A percentile compares a stretch with the other conserved stretches of the same genome.
Evolutionary conservation across 2,888 invertebrate genomes (phyloP).

Genomic region (Platycnemis pennipes): DNA sequence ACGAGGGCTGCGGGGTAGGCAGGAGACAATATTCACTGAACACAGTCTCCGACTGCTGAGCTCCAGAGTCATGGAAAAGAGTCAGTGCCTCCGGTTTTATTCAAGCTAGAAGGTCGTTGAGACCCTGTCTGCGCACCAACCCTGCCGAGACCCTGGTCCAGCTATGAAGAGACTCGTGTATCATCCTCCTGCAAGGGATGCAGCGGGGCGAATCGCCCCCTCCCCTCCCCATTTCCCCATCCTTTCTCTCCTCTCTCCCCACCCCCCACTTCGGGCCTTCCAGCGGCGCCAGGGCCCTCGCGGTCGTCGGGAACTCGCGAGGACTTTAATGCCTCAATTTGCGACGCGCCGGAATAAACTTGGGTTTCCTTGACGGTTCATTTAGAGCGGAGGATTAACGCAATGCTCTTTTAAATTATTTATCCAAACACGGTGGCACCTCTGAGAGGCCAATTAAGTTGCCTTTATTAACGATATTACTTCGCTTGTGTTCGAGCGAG

Average conservation of each 20-base stretch:
- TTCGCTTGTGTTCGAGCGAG: background rate
- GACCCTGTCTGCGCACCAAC: background rate
- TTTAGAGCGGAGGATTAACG: slow-evolving; percentile 35
- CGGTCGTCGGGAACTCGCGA: slow-evolving; percentile 25
- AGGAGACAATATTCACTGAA: too few species aligned
- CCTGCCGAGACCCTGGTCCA: background rate
- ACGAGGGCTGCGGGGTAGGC: too few species aligned
- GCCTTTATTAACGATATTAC: slow-evolving; percentile 51
- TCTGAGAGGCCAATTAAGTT: slow-evolving; percentile 44
- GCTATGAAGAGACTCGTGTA: background rate
- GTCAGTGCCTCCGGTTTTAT: too few species aligned
- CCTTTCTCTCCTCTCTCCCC: background rate
- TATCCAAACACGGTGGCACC: slow-evolving; percentile 61
- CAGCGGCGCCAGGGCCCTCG: background rate
- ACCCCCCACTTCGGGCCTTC: background rate
- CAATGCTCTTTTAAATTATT: slow-evolving; percentile 59
- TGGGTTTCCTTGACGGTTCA: slow-evolving; percentile 44
- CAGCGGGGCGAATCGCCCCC: background rate
- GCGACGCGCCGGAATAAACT: slow-evolving; percentile 18
- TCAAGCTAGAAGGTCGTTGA: too few species aligned
- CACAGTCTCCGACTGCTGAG: too few species aligned
- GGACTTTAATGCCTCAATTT: slow-evolving; percentile 59
- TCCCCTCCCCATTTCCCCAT: background rate
- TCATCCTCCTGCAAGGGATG: too few species aligned
- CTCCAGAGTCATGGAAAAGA: too few species aligned